Base-by-base conservation (phyloP, 1,140 invertebrate genomes). In the Nixonia krombeini region DNA sequence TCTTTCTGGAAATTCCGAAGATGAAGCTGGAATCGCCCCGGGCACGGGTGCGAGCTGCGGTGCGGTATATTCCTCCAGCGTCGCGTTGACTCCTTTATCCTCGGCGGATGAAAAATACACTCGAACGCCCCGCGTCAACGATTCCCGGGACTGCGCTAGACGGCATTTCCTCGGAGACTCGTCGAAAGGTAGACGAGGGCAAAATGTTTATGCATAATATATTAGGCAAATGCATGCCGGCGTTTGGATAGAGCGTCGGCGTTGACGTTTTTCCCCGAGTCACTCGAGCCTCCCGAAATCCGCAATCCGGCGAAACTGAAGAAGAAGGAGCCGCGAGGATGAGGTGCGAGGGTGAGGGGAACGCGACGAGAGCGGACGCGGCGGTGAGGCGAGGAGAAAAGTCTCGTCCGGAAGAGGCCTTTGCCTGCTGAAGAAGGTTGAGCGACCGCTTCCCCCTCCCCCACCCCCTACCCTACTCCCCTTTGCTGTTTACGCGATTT, bases 401-500 rank as follows among this genome's bases (percentile, higher is more conserved):
- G 58, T 63, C 59, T 53, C 58, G 53, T 50, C 53, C 53, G 58
- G 66, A 59, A 63, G 58, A 57, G 66, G 66, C 66, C 49, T 59
- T 63, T 58, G 64, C 46, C 64, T 51, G 57, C 59, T 59, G 53
- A 59, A 59, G 66, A 59, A 40, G 66, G 42, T 29, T 31, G 42
- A n/a, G n/a, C n/a, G n/a, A n/a, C n/a, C n/a, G 31, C 12, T 9
- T 13, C 40, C 25, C 12, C 37, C 40, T 5, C 31, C 18, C 2
- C 2, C 33, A 7, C 1, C 10, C 7, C 21, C 0, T 13, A 1
- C 29, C 0, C 26, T 12, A 28, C 57, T 58, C 56, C 52, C 31
- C 58, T 59, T 59, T 50, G 66, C 49, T 69, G 59, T 59, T 69
- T 63, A 69, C 66, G 66, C 58, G 65, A 51, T 69, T 69, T 58